These are phyloP conservation scores for Drosophila eugracilis DNA, from an alignment of 1,140 invertebrate genomes.

Conservation along the genomic window DNA sequence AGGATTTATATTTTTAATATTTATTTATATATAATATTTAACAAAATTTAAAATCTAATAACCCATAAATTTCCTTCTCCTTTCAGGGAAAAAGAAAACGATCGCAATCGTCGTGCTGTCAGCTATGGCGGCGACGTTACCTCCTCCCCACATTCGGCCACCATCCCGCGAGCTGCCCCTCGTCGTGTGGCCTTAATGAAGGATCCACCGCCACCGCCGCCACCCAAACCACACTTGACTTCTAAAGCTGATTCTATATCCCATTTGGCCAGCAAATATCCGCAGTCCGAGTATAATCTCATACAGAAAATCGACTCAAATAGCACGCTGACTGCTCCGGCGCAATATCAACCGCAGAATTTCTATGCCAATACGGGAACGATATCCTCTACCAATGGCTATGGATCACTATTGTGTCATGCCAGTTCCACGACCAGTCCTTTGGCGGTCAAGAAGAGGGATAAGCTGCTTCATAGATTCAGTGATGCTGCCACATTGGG, in stretches of 20 bases:
- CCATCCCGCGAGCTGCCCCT: slow-evolving; percentile 78
- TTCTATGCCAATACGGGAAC: slow-evolving; percentile 76
- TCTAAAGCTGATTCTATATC: slow-evolving; percentile 55
- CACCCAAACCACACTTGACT: slow-evolving; percentile 73
- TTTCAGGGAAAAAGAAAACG: slow-evolving; percentile 83
- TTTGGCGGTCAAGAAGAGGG: slow-evolving; percentile 75
- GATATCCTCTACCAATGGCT: slow-evolving; percentile 71
- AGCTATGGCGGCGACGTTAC: slow-evolving; percentile 67
- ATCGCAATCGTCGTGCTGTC: slow-evolving; percentile 78
- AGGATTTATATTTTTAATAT: not conserved
- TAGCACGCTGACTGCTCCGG: slow-evolving; percentile 70
- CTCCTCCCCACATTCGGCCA: slow-evolving; percentile 60
- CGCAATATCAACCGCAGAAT: slow-evolving; percentile 79
- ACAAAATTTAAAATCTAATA: not conserved
- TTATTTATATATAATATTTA: not conserved
- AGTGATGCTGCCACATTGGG: slow-evolving; percentile 84
- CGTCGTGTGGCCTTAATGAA: slow-evolving; percentile 80
- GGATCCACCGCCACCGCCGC: slow-evolving; percentile 81
- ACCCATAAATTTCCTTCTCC: not conserved
- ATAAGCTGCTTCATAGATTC: slow-evolving; percentile 82
- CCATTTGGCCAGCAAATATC: slow-evolving; percentile 75
- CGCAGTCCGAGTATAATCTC: slow-evolving; percentile 81
- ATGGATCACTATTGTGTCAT: slow-evolving; percentile 79
- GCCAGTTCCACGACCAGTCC: slow-evolving; percentile 76
- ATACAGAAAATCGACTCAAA: slow-evolving; percentile 82